Base-by-base conservation (phyloP, 2,797 vertebrate species). In the Rhinogobio ventralis region DNA sequence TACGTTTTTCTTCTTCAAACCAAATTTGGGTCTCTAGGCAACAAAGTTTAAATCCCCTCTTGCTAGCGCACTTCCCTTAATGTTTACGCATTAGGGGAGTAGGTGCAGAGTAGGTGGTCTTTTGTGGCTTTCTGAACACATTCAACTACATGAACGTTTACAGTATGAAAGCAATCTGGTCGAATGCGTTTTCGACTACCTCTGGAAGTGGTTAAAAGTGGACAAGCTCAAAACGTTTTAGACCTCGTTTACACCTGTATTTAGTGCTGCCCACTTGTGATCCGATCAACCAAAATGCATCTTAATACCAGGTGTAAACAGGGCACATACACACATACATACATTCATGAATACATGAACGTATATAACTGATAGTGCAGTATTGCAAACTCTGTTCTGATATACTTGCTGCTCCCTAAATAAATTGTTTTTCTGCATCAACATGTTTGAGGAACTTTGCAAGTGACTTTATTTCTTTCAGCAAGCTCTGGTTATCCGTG, bases 401-500 rank as follows among this genome's bases (percentile, higher is more conserved):
- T 7, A 66, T 15, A 4, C 11, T 49, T 1, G 1, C 42, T 78
- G 14, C 39, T 62, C 9, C 25, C 1, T 7, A 8, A 23, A 62
- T 28, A 64, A 64, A 28, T 15, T 0, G 25, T 53, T 79, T 30
- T 23, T n/a, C 2, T 33, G 60, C 51, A 90, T 82, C 87, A 67
- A 83, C 15, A 25, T 60, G 23, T 77, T 60, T 77, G 55, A 62
- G 74, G 7, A 60, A 60, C 53, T 55, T 75, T 75, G 28, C 11
- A 55, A 55, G 1, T 23, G 55, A 86, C 60, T 45, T 67, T 28
- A 19, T 25, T 17, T 66, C 25, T 79, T 53, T 69, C 42, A 98
- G 98, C 97, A 98, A 99, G 98, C 98, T 0, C 87, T 98, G 85
- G 98, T 99, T 91, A 96, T 99, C 88, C 96, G 97, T 0, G 97